Conservation (phyloP, 2,888 invertebrate genomes). For the Gastracanthus pulcherrimus region DNA sequence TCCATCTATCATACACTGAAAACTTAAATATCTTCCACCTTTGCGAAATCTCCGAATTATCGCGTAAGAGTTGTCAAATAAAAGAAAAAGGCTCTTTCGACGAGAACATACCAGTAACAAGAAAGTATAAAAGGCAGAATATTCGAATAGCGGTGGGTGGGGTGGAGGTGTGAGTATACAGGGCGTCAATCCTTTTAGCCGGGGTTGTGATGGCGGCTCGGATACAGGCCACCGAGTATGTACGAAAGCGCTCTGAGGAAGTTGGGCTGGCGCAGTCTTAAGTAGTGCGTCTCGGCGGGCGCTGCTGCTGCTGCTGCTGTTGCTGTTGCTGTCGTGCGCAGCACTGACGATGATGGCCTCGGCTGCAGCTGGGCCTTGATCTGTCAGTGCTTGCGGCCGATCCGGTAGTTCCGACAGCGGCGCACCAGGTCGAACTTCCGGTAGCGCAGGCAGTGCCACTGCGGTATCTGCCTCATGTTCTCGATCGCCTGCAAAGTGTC, state of each 20-base stretch:
- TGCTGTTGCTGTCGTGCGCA: too few species aligned
- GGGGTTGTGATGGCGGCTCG: constrained; percentile 28
- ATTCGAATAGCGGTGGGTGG: too few species aligned
- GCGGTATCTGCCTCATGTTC: constrained; percentile 88
- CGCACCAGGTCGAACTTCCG: constrained; percentile 88
- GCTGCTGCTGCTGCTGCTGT: too few species aligned
- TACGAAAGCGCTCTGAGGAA: constrained; percentile 61
- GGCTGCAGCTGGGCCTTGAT: constrained; percentile 1
- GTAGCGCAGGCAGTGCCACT: constrained; percentile 91
- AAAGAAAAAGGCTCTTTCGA: too few species aligned
- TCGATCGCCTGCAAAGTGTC: constrained; percentile 84
- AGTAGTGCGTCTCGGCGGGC: constrained; percentile 58
- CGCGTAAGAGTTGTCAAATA: too few species aligned
- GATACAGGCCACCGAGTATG: constrained; percentile 56
- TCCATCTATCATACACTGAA: too few species aligned
- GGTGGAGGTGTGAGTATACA: too few species aligned
- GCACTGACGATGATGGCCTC: background rate
- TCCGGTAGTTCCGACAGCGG: constrained; percentile 87
- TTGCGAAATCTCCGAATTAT: too few species aligned
- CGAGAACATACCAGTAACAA: too few species aligned
- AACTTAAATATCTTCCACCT: too few species aligned
- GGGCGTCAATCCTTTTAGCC: background rate
- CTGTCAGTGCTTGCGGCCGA: constrained; percentile 80
- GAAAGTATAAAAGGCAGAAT: too few species aligned
- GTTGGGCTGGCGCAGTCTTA: constrained; percentile 61